Evolutionary conservation across 2,113 vertebrate species (phyloP), one percentile per base, ranked within the genome.

Genomic region (Scomber colias): DNA sequence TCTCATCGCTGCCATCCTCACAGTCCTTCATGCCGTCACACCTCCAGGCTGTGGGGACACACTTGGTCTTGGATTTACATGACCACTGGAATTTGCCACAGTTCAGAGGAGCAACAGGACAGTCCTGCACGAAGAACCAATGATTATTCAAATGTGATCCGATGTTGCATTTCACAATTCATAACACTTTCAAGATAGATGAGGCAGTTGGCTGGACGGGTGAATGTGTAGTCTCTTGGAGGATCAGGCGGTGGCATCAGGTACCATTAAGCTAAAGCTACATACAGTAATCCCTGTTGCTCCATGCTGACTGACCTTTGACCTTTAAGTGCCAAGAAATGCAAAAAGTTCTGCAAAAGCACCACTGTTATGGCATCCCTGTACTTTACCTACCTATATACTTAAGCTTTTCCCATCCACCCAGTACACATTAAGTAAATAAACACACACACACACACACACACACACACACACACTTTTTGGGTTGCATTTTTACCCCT

Each of bases 11-110:
- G 87, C 92, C 82, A 0, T 98, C 97, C 0, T 5, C 60, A 46
- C 97, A 98, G 93, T 99, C 98, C 0, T 54, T 79, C 48, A 90
- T 87, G 45, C 95, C 88, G 0, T 99, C 98, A 0, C 97, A 98
- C 71, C 0, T 94, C 97, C 97, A 98, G 27, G 76, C n/a, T 2
- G 61, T 57, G 0, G 97, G 96, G 61, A 98, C 85, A 55, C 97
- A 99, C 45, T 92, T 53, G 0, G 60, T 92, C 66, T 82, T 83
- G 0, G 46, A 90, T 27, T 85, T 87, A 71, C 97, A 98, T 0
- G 68, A 5, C 96, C 96, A 97, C 92, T 97, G 96, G 68, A 88
- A 91, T 7, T 75, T 61, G 0, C 92, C 90, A 64, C 96, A 97
- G 7, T 4, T 79, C 12, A 90, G 63, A 16, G 60, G 78, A 66